phyloP scores from a whole-genome alignment of 2,888 invertebrate genomes.

The Rhaphigaster nebulosa region DNA sequence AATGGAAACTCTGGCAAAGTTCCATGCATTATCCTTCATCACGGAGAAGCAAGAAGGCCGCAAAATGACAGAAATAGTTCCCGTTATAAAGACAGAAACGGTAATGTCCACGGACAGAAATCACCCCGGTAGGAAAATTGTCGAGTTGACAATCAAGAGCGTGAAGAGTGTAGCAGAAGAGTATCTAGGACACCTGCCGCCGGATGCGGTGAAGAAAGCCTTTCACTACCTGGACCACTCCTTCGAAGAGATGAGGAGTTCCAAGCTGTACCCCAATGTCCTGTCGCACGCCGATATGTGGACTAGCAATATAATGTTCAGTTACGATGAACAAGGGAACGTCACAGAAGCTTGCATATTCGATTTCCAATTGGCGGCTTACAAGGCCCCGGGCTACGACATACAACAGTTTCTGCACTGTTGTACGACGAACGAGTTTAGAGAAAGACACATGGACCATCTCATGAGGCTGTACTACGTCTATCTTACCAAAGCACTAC shows the following conservation, averaged over 20 bases:
- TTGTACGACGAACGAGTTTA: not conserved
- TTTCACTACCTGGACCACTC: not conserved
- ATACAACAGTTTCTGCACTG: not conserved
- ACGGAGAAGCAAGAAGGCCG: not conserved
- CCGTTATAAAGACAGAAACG: not conserved
- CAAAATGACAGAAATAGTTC: slow-evolving; percentile 29
- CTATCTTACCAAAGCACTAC: not conserved
- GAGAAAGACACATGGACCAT: not conserved
- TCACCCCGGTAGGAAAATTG: not conserved
- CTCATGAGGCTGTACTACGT: slow-evolving; percentile 28
- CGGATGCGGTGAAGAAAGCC: not conserved
- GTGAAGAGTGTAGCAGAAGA: not conserved
- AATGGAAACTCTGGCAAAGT: not conserved
- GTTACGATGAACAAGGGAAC: slow-evolving; percentile 29
- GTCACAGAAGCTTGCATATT: not conserved
- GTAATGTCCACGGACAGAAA: not conserved
- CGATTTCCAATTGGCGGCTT: slow-evolving; percentile 34
- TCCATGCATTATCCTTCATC: slow-evolving; percentile 9
- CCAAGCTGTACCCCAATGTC: slow-evolving; percentile 34
- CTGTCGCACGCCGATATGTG: slow-evolving; percentile 35
- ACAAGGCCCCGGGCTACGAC: slow-evolving; percentile 26
- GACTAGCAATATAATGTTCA: slow-evolving; percentile 49
- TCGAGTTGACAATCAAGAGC: not conserved
- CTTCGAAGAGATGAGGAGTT: not conserved
- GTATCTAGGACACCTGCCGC: not conserved